Percentiles rank a stretch among this genome's conserved stretches.
phyloP scores from a whole-genome alignment of 2,113 vertebrate genomes.

The Sarotherodon lohbergeri region DNA sequence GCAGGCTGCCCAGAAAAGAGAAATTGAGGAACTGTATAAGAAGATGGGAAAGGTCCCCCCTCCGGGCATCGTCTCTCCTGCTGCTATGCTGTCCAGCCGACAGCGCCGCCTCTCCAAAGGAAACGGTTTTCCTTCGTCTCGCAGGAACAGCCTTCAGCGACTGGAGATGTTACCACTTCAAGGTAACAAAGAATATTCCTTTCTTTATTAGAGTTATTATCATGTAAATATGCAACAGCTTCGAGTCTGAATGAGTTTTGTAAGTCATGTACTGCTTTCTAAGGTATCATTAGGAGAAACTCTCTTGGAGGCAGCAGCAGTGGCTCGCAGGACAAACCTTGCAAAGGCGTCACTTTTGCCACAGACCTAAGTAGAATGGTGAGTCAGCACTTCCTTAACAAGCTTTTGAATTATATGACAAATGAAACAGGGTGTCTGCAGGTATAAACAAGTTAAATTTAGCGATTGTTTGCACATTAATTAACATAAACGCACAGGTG shows the following conservation, averaged over 20 bases:
- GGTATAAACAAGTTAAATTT: neutral
- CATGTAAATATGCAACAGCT: neutral
- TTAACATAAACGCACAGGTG: fast-evolving
- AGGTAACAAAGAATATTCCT: constrained; percentile 59
- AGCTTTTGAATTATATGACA: neutral
- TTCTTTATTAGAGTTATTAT: neutral
- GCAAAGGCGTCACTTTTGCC: constrained; percentile 88
- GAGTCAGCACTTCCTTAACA: constrained; percentile 31
- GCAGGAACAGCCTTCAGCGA: constrained; percentile 92
- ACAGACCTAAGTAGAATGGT: constrained; percentile 83
- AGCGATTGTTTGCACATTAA: neutral
- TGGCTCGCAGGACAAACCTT: constrained; percentile 82
- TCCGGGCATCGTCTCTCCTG: constrained; percentile 86
- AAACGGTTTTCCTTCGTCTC: constrained; percentile 79
- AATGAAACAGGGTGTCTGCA: neutral
- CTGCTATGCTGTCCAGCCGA: constrained; percentile 86
- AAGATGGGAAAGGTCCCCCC: constrained; percentile 90
- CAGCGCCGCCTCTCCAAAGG: constrained; percentile 92
- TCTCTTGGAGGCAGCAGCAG: constrained; percentile 88
- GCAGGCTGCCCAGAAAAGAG: constrained; percentile 88
- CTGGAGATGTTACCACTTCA: constrained; percentile 78
- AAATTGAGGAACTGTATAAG: constrained; percentile 90
- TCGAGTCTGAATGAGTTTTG: neutral
- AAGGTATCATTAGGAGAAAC: constrained; percentile 90
- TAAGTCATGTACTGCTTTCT: neutral